Evolutionary conservation across 2,888 invertebrate species (phyloP).

Genomic region (Platypus cylindrus): DNA sequence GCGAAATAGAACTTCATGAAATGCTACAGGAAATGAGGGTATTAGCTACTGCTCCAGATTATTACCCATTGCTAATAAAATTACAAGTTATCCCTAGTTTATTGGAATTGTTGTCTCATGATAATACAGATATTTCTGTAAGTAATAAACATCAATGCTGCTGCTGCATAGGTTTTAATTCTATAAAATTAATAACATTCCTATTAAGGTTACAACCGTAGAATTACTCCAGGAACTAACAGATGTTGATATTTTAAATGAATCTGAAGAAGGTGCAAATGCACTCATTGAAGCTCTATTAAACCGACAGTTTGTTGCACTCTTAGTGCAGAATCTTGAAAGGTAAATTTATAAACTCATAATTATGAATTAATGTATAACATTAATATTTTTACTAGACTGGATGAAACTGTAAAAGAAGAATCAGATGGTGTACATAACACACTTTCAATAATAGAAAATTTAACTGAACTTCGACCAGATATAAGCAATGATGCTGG

Average conservation of each 20-base stretch:
- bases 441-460: conserved; percentile 80
- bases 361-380: neutral
- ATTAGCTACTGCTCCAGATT: conserved; percentile 88
- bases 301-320: conserved; percentile 72
- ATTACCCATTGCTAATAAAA: conserved; percentile 84
- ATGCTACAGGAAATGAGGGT: conserved; percentile 80
- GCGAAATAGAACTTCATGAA: conserved; percentile 68
- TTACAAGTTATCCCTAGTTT: conserved; percentile 79
- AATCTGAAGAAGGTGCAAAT: conserved; percentile 84
- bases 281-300: conserved; percentile 77
- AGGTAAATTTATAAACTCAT: conserved; percentile 4
- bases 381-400: conserved; percentile 33
- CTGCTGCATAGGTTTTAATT: too few relatives aligned
- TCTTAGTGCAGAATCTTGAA: conserved; percentile 86
- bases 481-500: conserved; percentile 75
- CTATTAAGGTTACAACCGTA: conserved; percentile 34
- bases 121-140: conserved; percentile 77
- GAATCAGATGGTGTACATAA: conserved; percentile 95
- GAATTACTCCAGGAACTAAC: conserved; percentile 72
- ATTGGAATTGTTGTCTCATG: conserved; percentile 87
- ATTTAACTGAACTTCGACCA: conserved; percentile 81
- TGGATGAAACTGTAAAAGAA: conserved; percentile 88
- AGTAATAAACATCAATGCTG: too few relatives aligned
- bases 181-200: conserved; percentile 1
- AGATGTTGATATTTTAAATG: conserved; percentile 90